A percentile compares a stretch with the other conserved stretches of the same genome.
Conservation (phyloP, 2,797 vertebrate genomes). For the Propithecus perrieri region DNA sequence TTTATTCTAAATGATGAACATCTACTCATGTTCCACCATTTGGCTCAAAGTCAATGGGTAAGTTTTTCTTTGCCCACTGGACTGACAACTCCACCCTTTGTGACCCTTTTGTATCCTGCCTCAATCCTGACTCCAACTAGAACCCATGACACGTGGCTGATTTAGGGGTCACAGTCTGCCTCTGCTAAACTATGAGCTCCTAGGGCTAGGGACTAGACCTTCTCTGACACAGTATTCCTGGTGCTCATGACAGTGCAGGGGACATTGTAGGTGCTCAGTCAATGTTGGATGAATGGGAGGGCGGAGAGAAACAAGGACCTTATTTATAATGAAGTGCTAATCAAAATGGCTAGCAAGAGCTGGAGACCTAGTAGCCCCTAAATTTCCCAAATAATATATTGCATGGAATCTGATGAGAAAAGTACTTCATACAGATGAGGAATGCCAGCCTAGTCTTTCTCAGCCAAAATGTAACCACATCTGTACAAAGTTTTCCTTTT, state of each 20-base stretch:
- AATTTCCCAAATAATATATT: neutral
- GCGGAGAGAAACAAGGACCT: neutral
- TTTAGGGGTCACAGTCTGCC: neutral
- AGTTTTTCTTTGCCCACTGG: neutral
- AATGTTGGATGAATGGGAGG: neutral
- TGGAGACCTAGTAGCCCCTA: neutral
- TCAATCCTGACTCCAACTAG: neutral
- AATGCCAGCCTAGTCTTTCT: neutral
- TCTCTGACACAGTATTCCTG: neutral
- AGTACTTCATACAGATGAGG: neutral
- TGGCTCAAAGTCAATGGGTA: neutral
- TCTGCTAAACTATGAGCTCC: neutral
- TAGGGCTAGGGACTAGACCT: neutral
- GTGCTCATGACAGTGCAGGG: neutral
- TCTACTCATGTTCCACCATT: neutral
- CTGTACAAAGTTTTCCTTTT: neutral
- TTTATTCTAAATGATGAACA: neutral
- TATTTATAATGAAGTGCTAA: neutral
- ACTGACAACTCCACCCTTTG: neutral
- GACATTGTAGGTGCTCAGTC: neutral
- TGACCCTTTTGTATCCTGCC: neutral
- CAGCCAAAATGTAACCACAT: slow-evolving; percentile 15
- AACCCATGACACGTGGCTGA: neutral
- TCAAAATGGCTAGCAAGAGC: neutral
- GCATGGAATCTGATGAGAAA: neutral